Percentiles rank a stretch among this genome's conserved stretches.
phyloP scores from a whole-genome alignment of 2,888 invertebrate species.

The Gymnoscelis rufifasciata region DNA sequence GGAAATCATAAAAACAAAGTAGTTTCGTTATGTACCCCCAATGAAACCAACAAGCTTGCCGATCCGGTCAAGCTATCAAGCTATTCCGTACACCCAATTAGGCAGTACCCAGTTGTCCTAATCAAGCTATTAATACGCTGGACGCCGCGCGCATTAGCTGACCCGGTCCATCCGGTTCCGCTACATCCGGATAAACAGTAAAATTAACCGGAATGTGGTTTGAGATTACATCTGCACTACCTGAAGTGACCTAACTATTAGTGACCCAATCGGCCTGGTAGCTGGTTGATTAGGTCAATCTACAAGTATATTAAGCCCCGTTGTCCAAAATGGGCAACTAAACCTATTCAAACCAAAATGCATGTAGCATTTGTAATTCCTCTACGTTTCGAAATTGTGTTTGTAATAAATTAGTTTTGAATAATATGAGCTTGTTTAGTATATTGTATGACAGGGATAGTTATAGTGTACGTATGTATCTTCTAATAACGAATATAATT shows the following conservation, averaged over 20 bases:
- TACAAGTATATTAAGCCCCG: neutral
- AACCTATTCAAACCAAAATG: no score
- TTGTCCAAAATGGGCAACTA: no score
- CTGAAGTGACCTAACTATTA: no score
- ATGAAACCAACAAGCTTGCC: neutral
- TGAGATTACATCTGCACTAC: constrained; percentile 17
- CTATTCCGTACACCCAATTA: constrained; percentile 32
- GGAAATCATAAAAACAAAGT: neutral
- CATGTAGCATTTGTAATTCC: no score
- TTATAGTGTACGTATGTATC: no score
- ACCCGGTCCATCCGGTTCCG: constrained; percentile 24
- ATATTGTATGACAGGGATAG: no score
- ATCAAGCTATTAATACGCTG: constrained; percentile 35
- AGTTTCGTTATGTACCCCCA: neutral
- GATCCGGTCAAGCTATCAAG: constrained; percentile 17
- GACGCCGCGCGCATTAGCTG: constrained; percentile 28
- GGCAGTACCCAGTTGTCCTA: constrained; percentile 24
- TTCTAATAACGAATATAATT: no score
- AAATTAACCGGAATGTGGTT: constrained; percentile 25
- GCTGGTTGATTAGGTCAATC: constrained; percentile 2
- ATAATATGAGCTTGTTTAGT: no score
- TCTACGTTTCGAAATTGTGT: no score
- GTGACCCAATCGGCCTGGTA: no score
- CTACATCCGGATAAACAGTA: constrained; percentile 23
- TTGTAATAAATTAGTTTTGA: no score